Evolutionary conservation across 2,888 invertebrate genomes (phyloP).

Genomic region (Capitulum mitella): DNA sequence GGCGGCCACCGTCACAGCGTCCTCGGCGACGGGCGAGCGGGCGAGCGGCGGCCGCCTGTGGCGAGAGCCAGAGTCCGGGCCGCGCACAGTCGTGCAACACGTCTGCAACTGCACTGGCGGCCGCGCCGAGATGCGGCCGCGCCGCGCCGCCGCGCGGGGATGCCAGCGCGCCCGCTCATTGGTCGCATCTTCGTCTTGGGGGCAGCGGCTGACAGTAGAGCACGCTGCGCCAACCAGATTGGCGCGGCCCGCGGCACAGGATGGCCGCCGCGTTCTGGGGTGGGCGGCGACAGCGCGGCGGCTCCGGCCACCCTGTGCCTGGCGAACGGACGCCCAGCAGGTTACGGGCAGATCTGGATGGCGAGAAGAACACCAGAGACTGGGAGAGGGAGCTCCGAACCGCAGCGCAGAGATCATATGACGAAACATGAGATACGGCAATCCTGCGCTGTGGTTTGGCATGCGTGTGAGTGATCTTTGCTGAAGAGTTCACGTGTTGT

Average conservation of each 20-base stretch:
- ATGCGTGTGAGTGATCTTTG: too few relatives aligned
- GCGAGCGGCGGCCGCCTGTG: too few relatives aligned
- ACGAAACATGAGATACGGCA: too few relatives aligned
- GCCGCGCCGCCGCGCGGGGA: not conserved
- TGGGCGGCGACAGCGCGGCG: too few relatives aligned
- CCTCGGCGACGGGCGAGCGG: too few relatives aligned
- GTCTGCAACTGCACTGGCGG: slow-evolving; percentile 11
- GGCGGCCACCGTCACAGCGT: not conserved
- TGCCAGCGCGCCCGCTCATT: not conserved
- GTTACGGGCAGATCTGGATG: not conserved
- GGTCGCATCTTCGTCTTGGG: slow-evolving; percentile 23
- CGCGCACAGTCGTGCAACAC: slow-evolving; percentile 2
- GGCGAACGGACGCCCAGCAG: not conserved
- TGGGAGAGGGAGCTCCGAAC: too few relatives aligned
- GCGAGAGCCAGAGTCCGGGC: not conserved
- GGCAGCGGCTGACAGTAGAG: slow-evolving; percentile 1
- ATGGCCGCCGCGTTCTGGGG: not conserved
- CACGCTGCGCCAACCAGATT: slow-evolving; percentile 18
- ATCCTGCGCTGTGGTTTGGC: too few relatives aligned
- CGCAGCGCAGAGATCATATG: not conserved
- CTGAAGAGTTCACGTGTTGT: too few relatives aligned
- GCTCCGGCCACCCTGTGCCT: not conserved
- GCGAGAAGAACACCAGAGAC: not conserved
- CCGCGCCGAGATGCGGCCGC: not conserved
- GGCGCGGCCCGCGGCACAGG: not conserved